Percentiles rank a stretch among this genome's conserved stretches.
These are phyloP conservation scores for Geodia barretti DNA, from an alignment of 37 sponge, comb jelly and placozoan genomes.

Conservation along the genomic window DNA sequence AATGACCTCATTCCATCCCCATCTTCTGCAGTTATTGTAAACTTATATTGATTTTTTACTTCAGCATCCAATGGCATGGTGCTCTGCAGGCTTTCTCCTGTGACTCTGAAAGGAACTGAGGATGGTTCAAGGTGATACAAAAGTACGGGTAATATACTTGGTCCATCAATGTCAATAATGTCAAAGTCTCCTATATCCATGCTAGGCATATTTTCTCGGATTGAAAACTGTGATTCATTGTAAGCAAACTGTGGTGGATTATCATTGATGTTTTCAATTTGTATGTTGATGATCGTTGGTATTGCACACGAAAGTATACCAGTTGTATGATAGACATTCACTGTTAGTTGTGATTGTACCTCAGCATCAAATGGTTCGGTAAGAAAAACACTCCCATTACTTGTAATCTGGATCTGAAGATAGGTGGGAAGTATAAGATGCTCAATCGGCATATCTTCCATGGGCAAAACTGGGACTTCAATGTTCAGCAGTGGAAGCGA, in stretches of 20 bases:
- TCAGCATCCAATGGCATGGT: constrained; percentile 56
- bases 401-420: background rate
- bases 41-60: background rate
- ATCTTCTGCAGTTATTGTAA: constrained; percentile 50
- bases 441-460: constrained; percentile 3
- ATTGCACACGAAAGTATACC: constrained; percentile 8
- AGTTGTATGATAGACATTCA: constrained; percentile 33
- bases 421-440: constrained; percentile 7
- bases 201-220: constrained; percentile 9
- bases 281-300: constrained; percentile 32
- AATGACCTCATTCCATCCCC: constrained; percentile 16
- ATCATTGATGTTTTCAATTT: constrained; percentile 54
- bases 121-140: constrained; percentile 10
- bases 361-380: constrained; percentile 59
- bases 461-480: background rate
- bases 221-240: background rate
- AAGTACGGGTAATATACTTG: background rate
- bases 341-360: background rate
- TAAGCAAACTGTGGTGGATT: constrained; percentile 26
- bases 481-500: constrained; percentile 15
- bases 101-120: constrained; percentile 22
- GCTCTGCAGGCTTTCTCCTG: constrained; percentile 20
- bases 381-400: constrained; percentile 21
- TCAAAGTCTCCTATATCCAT: background rate
- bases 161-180: constrained; percentile 5